A percentile compares a stretch with the other conserved stretches of the same genome.
phyloP scores from a whole-genome alignment of 2,113 vertebrate species.

The Vidua macroura region DNA sequence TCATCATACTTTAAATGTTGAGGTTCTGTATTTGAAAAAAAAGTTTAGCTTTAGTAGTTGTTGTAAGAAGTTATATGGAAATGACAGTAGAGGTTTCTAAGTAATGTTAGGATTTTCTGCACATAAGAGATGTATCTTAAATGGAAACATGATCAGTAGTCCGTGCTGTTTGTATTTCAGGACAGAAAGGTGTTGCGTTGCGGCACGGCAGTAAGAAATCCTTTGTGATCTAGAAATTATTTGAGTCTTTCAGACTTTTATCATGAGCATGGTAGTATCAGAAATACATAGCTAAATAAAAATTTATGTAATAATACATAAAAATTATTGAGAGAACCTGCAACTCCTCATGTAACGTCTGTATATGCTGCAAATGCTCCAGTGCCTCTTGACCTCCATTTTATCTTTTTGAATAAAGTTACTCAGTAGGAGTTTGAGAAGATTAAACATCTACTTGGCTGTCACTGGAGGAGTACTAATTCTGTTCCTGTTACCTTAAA shows the following conservation, averaged over 20 bases:
- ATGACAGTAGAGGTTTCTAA: background rate
- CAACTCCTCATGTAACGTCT: background rate
- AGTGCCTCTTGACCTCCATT: background rate
- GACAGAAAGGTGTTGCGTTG: background rate
- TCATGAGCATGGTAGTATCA: background rate
- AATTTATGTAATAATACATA: background rate
- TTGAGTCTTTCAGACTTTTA: background rate
- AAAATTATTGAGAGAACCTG: background rate
- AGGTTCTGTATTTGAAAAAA: background rate
- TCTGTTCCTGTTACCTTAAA: background rate
- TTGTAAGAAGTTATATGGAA: background rate
- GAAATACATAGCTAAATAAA: background rate
- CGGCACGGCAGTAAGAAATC: background rate
- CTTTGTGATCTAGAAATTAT: background rate
- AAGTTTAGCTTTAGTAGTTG: background rate
- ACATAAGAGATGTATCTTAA: background rate
- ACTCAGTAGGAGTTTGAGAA: background rate
- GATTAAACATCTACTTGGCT: background rate
- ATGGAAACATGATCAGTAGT: background rate
- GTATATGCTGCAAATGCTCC: background rate
- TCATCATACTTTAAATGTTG: background rate
- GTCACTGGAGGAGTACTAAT: background rate
- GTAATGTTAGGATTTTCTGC: background rate
- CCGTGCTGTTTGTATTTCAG: background rate
- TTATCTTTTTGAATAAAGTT: background rate